Conservation (phyloP, 2,888 invertebrate species). For the Lycia hirtaria region DNA sequence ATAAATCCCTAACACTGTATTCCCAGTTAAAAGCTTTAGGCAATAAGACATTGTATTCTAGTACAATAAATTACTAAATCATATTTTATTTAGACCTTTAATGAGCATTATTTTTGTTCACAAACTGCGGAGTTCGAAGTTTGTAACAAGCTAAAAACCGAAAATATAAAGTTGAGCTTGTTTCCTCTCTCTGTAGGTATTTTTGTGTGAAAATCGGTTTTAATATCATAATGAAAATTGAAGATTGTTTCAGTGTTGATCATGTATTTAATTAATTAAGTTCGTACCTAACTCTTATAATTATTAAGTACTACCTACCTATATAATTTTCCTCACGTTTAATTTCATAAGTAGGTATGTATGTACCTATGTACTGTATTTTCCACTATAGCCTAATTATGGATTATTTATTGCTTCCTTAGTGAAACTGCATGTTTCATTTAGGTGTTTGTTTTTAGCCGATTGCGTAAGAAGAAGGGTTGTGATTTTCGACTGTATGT, state of each 20-base stretch:
- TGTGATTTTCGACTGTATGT: too few relatives aligned
- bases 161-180: slow-evolving; percentile 21
- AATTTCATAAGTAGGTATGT: too few relatives aligned
- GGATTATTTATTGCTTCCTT: too few relatives aligned
- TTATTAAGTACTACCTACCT: too few relatives aligned
- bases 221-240: not conserved
- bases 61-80: slow-evolving; percentile 14
- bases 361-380: too few relatives aligned
- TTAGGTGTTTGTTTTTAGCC: too few relatives aligned
- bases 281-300: too few relatives aligned
- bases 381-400: too few relatives aligned
- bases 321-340: too few relatives aligned
- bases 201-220: not conserved
- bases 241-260: not conserved
- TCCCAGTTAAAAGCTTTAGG: slow-evolving; percentile 25
- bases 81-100: slow-evolving; percentile 17
- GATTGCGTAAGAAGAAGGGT: too few relatives aligned
- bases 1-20: slow-evolving; percentile 17
- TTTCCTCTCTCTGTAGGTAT: slow-evolving; percentile 2
- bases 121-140: slow-evolving; percentile 9
- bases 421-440: too few relatives aligned
- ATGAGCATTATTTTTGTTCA: slow-evolving; percentile 17
- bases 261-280: too few relatives aligned
- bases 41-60: slow-evolving; percentile 16
- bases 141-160: slow-evolving; percentile 18